A percentile compares a stretch with the other conserved stretches of the same genome.
These are phyloP conservation scores for Bibio marci DNA, from an alignment of 2,888 invertebrate genomes.

Conservation along the genomic window DNA sequence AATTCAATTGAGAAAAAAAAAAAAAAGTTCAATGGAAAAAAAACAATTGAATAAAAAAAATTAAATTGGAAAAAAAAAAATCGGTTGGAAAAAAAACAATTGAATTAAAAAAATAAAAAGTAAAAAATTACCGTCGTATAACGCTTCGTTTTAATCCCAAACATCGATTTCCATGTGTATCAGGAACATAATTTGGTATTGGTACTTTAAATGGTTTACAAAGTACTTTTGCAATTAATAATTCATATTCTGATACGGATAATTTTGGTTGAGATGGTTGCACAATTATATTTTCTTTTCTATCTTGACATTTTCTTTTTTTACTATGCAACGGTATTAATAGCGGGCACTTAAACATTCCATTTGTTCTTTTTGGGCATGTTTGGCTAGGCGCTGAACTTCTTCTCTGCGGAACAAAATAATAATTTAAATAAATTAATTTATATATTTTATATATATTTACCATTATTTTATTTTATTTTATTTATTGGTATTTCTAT, in stretches of 20 bases:
- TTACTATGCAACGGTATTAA: slow-evolving; percentile 22
- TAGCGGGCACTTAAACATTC: slow-evolving; percentile 33
- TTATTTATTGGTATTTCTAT: too few species aligned
- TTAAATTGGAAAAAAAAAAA: too few species aligned
- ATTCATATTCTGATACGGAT: slow-evolving; percentile 47
- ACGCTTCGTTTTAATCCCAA: slow-evolving; percentile 55
- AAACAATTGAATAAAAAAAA: too few species aligned
- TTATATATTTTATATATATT: too few species aligned
- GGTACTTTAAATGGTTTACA: slow-evolving; percentile 84
- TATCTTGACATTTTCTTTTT: slow-evolving; percentile 31
- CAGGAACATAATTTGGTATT: slow-evolving; percentile 70
- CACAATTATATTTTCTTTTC: slow-evolving; percentile 22
- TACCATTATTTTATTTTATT: too few species aligned
- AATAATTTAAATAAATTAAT: too few species aligned
- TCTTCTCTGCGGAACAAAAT: slow-evolving; percentile 38
- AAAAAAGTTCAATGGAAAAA: too few species aligned
- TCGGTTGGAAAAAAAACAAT: too few species aligned
- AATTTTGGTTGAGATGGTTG: slow-evolving; percentile 16
- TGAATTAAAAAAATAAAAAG: too few species aligned
- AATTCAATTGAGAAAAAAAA: too few species aligned
- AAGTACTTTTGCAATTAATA: slow-evolving; percentile 63
- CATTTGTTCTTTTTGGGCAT: slow-evolving; percentile 26
- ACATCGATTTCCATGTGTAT: slow-evolving; percentile 50
- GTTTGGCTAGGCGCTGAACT: slow-evolving; percentile 69
- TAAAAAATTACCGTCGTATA: slow-evolving; percentile 36